A percentile compares a stretch with the other conserved stretches of the same genome.
phyloP scores from a whole-genome alignment of 2,888 invertebrate genomes.

The Augiades crinisus region DNA sequence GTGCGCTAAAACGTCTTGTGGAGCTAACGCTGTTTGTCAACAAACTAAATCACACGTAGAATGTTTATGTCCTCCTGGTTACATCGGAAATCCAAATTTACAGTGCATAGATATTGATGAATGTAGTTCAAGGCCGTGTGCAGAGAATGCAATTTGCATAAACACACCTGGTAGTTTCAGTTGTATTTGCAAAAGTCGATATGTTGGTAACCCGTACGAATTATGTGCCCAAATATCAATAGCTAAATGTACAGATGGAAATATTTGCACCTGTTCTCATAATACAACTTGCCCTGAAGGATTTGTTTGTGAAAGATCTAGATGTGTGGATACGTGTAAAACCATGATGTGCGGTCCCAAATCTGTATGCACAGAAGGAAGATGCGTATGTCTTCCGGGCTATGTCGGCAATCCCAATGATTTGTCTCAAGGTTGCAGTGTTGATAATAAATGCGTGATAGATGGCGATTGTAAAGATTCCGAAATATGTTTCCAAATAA shows the following conservation, averaged over 20 bases:
- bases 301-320: constrained; percentile 86
- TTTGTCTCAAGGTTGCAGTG: constrained; percentile 85
- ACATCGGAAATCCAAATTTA: constrained; percentile 93
- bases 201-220: constrained; percentile 93
- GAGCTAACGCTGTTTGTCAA: constrained; percentile 89
- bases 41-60: constrained; percentile 88
- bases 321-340: constrained; percentile 89
- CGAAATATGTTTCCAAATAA: constrained; percentile 93
- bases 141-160: constrained; percentile 92
- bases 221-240: constrained; percentile 88
- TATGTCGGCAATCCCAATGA: constrained; percentile 89
- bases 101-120: constrained; percentile 93
- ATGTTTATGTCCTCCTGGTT: constrained; percentile 92
- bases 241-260: constrained; percentile 86
- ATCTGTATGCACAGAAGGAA: constrained; percentile 89
- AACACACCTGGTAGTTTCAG: constrained; percentile 94
- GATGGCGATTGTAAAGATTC: constrained; percentile 91
- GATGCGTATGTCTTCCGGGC: constrained; percentile 90
- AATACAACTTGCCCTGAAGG: constrained; percentile 89
- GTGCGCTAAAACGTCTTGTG: constrained; percentile 88
- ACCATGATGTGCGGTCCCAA: constrained; percentile 89
- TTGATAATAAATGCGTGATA: constrained; percentile 88
- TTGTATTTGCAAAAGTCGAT: constrained; percentile 92
- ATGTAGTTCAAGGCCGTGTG: constrained; percentile 90
- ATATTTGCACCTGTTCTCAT: constrained; percentile 85